Base-by-base conservation (phyloP, 2,113 vertebrate species). In the Sander lucioperca region DNA sequence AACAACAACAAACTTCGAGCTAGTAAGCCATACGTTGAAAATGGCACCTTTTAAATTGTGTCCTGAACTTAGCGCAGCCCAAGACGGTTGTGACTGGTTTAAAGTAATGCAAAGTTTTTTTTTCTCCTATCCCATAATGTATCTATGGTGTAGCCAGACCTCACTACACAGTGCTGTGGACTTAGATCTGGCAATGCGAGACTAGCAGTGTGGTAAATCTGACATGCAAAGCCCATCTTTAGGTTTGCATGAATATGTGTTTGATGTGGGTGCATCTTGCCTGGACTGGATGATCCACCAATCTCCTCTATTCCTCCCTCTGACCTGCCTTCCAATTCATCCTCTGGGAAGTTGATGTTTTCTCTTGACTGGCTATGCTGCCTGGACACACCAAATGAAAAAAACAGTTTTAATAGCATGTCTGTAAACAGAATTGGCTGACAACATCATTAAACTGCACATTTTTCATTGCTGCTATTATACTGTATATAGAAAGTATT, bases 311-410 rank as follows among this genome's bases (percentile, higher is more conserved):
- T 27, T 59, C 56, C 89, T 56, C 71, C 92, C 2, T 91, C 92
- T 3, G 89, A 80, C 21, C 82, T 83, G 9, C 80, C 86, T 1
- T 78, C 88, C 78, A 91, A 86, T 33, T 96, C 95, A 85, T 97
- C 96, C 71, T 97, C 96, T 51, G 96, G 96, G n/a, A 91, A 91
- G 72, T 94, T 95, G 50, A 97, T 96, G 86, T 96, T 96, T 81
- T 97, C 96, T 48, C 88, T 94, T 2, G 95, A 95, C 86, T 96
- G 95, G 71, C 94, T 94, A 75, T 94, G 91, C 45, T 92, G 93
- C 87, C 96, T 96, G 71, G 9, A 85, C 70, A 77, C 47, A 84
- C 19, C 36, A 64, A 36, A 47, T n/a, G 11, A 67, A 47, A 1
- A 59, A 13, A 66, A 10, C 39, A 1, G 16, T 7, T 70, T 63